Conservation (phyloP, 2,113 vertebrate genomes). For the Probosciger aterrimus region DNA sequence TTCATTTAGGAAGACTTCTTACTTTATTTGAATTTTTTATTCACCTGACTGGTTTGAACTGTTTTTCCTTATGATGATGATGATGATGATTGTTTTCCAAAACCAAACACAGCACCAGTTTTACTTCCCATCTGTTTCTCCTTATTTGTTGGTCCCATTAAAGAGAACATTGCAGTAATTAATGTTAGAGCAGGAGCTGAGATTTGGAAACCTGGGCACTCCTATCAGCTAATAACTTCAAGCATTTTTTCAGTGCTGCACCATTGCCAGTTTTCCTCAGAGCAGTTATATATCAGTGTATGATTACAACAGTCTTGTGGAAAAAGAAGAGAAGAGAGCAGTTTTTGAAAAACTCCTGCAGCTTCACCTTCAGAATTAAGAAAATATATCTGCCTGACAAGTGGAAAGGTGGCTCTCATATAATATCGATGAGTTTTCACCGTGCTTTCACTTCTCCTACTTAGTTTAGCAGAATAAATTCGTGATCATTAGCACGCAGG, state of each 20-base stretch:
- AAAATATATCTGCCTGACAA: not conserved
- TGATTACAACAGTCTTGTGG: not conserved
- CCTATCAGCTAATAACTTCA: not conserved
- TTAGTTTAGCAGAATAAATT: not conserved
- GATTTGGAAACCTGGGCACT: not conserved
- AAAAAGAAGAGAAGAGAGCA: not conserved
- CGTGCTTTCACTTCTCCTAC: not conserved
- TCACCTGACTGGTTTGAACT: not conserved
- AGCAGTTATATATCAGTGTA: not conserved
- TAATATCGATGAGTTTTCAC: not conserved
- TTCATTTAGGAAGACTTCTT: not conserved
- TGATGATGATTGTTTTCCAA: not conserved
- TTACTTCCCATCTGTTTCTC: not conserved
- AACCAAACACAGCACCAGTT: not conserved
- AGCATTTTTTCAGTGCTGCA: not conserved
- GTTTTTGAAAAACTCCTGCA: not conserved
- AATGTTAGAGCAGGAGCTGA: not conserved
- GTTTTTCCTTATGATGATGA: not conserved
- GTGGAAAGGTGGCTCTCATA: not conserved
- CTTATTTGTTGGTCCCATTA: not conserved
- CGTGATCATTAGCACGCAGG: not conserved
- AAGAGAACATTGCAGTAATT: constrained; percentile 2
- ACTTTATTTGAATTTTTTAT: not conserved
- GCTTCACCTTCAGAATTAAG: not conserved
- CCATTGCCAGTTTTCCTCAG: not conserved